These are phyloP conservation scores for Apodemus agrarius DNA, from an alignment of 2,797 vertebrate species.

Conservation along the genomic window DNA sequence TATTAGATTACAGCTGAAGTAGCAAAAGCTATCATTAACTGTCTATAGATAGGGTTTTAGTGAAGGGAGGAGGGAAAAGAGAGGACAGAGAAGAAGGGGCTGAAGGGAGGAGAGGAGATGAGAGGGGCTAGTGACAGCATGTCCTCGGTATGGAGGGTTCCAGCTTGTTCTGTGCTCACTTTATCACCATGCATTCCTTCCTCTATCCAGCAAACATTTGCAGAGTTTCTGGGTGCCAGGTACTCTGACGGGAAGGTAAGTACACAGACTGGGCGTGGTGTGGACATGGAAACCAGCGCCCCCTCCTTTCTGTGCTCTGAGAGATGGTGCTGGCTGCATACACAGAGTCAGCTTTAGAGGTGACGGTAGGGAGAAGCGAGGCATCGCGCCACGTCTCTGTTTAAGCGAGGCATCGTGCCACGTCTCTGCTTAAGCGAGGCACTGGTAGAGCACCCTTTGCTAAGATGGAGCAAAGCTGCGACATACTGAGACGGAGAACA, in stretches of 20 bases:
- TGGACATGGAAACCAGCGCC: accelerated
- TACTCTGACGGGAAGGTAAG: not conserved
- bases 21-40: not conserved
- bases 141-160: not conserved
- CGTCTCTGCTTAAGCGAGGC: not conserved
- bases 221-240: not conserved
- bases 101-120: not conserved
- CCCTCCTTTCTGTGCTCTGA: not conserved
- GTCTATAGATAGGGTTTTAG: not conserved
- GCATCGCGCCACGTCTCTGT: accelerated
- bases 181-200: not conserved
- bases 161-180: not conserved
- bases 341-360: not conserved
- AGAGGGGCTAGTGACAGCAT: not conserved
- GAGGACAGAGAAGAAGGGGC: not conserved
- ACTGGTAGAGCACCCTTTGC: not conserved
- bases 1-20: not conserved
- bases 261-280: not conserved
- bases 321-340: not conserved
- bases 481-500: not conserved
- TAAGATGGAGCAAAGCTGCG: not conserved
- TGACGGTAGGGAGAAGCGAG: not conserved
- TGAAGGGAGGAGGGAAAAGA: not conserved
- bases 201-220: not conserved
- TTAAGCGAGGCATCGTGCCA: accelerated